Evolutionary conservation across 2,113 vertebrate genomes (phyloP).

Genomic region (Pica pica): DNA sequence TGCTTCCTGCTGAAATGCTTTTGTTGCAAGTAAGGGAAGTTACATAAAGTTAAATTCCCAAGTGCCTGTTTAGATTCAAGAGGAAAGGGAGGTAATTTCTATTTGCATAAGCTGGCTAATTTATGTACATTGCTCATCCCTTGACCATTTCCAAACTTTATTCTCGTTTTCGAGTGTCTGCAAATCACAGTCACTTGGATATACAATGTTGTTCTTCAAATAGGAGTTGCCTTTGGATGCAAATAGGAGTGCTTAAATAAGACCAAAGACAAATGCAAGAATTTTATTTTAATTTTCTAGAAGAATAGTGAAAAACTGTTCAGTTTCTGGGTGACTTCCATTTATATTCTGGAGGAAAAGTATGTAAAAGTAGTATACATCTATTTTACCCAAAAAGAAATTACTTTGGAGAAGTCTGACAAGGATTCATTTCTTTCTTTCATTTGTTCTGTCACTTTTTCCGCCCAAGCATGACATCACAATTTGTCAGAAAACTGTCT

Average conservation of each 20-base stretch:
- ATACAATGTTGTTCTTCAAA: neutral
- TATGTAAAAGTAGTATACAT: neutral
- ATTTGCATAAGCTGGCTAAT: neutral
- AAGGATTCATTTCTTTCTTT: neutral
- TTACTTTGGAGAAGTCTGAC: neutral
- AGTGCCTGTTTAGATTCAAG: neutral
- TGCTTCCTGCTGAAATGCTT: neutral
- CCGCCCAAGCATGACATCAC: neutral
- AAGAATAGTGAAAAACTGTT: neutral
- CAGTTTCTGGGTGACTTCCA: neutral
- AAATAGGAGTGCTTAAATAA: neutral
- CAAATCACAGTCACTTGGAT: neutral
- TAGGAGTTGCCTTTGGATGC: neutral
- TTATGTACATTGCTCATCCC: neutral
- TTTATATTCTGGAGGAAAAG: neutral
- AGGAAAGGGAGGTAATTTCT: neutral
- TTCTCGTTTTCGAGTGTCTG: neutral
- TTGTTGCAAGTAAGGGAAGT: neutral
- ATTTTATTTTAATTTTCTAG: neutral
- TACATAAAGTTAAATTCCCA: neutral
- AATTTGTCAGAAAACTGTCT: neutral
- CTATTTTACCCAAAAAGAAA: neutral
- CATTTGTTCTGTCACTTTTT: neutral
- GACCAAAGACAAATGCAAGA: neutral
- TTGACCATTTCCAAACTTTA: neutral